Percentiles rank a stretch among this genome's conserved stretches.
Conservation (phyloP, 2,113 vertebrate species). For the Dissostichus mawsoni region DNA sequence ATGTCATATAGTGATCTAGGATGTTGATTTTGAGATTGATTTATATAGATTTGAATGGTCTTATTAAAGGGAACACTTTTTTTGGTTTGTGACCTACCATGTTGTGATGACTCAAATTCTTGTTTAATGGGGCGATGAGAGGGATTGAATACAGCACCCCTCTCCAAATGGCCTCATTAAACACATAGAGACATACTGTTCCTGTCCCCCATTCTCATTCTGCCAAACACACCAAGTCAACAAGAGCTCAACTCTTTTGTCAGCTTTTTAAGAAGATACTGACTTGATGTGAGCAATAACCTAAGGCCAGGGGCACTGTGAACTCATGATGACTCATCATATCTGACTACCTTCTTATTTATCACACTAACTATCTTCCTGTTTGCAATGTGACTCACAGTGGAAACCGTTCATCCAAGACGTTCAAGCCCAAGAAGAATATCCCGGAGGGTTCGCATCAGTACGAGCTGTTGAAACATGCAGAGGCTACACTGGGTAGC, state of each 20-base stretch:
- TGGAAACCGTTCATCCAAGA: slow-evolving; percentile 92
- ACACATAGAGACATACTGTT: slow-evolving; percentile 52
- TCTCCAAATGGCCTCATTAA: slow-evolving; percentile 65
- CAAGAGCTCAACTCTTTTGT: slow-evolving; percentile 7
- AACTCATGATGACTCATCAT: slow-evolving; percentile 31
- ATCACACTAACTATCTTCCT: slow-evolving; percentile 30
- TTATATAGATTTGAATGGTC: background rate
- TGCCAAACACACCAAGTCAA: slow-evolving; percentile 5
- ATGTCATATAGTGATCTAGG: background rate
- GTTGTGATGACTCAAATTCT: slow-evolving; percentile 52
- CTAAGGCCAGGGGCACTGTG: background rate
- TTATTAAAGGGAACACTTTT: background rate
- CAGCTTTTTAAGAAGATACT: background rate
- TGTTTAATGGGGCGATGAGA: slow-evolving; percentile 62
- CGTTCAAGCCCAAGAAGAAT: slow-evolving; percentile 98
- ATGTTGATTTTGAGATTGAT: background rate
- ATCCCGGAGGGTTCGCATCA: slow-evolving; percentile 97
- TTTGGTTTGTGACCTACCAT: slow-evolving; percentile 9
- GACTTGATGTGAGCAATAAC: background rate
- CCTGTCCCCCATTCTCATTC: background rate
- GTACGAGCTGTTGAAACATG: slow-evolving; percentile 95
- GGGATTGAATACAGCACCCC: slow-evolving; percentile 30
- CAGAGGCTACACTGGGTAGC: slow-evolving; percentile 94
- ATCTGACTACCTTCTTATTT: background rate
- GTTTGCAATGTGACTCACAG: slow-evolving; percentile 76